A percentile compares a stretch with the other conserved stretches of the same genome.
These are phyloP conservation scores for Chlorops oryzae DNA, from an alignment of 1,140 invertebrate genomes.

Conservation along the genomic window DNA sequence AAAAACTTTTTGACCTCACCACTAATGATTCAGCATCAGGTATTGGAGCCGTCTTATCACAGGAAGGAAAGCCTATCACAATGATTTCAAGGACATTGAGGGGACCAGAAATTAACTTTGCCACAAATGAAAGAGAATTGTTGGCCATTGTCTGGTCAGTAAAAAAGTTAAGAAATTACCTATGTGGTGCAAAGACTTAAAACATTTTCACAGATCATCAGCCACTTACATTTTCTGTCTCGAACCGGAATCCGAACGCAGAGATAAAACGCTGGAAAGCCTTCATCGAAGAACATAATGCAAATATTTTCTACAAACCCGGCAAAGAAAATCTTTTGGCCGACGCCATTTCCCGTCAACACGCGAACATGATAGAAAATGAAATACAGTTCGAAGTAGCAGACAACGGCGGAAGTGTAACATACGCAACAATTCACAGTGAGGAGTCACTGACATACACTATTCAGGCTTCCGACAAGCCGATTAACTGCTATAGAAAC, in stretches of 20 bases:
- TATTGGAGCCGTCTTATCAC: conserved; percentile 17
- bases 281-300: conserved; percentile 44
- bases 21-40: conserved; percentile 14
- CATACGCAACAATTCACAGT: conserved; percentile 14
- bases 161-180: conserved; percentile 14
- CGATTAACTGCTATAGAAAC: conserved; percentile 18
- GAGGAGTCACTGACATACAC: conserved; percentile 16
- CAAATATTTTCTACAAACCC: conserved; percentile 45
- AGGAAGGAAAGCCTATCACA: conserved; percentile 13
- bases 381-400: conserved; percentile 2
- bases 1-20: conserved; percentile 18
- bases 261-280: conserved; percentile 51
- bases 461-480: conserved; percentile 14
- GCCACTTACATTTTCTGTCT: conserved; percentile 47
- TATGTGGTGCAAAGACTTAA: conserved; percentile 48
- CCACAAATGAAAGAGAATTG: conserved; percentile 33
- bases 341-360: conserved; percentile 31
- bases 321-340: conserved; percentile 42
- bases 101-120: conserved; percentile 45
- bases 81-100: conserved; percentile 18
- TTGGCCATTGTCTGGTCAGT: conserved; percentile 13
- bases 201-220: conserved; percentile 52
- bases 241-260: conserved; percentile 47
- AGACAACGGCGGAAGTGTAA: background rate
- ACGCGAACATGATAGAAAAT: conserved; percentile 8